Percentiles rank a stretch among this genome's conserved stretches.
Evolutionary conservation across 2,797 vertebrate species (phyloP).

Genomic region (Girardinus metallicus): DNA sequence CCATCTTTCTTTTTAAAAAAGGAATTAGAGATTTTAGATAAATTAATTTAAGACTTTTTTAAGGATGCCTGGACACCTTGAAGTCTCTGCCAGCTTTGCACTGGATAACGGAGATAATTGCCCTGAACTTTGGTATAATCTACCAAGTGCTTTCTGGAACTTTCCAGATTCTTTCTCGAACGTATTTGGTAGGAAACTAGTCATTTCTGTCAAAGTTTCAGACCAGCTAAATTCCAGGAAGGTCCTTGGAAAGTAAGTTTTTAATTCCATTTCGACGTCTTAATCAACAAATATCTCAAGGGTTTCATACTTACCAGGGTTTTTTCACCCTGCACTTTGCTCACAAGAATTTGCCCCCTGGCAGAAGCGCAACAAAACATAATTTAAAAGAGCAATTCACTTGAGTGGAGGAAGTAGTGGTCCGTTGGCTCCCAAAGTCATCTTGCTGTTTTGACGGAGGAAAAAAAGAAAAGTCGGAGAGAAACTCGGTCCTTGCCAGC

Average conservation of each 20-base stretch:
- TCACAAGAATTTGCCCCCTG: neutral
- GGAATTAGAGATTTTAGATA: too few relatives aligned
- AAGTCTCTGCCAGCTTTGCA: neutral
- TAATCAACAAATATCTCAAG: neutral
- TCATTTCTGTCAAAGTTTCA: neutral
- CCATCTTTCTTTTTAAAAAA: too few relatives aligned
- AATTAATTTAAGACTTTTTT: too few relatives aligned
- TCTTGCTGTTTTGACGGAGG: conserved; percentile 37
- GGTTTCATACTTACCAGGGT: neutral
- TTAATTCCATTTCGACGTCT: neutral
- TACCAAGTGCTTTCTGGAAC: neutral
- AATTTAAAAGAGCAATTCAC: conserved; percentile 29
- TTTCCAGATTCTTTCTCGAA: neutral
- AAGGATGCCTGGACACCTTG: too few relatives aligned
- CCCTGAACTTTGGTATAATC: neutral
- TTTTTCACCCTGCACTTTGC: neutral
- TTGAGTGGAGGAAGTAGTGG: neutral
- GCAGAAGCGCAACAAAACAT: conserved; percentile 21
- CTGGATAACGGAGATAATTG: neutral
- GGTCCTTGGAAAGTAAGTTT: neutral
- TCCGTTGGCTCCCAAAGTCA: conserved; percentile 34
- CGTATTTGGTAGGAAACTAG: neutral
- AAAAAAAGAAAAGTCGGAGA: conserved; percentile 28
- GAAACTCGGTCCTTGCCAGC: conserved; percentile 59
- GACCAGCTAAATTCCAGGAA: neutral